Base-by-base conservation (phyloP, 2,113 vertebrate species). In the Pogonocichla stellata region DNA sequence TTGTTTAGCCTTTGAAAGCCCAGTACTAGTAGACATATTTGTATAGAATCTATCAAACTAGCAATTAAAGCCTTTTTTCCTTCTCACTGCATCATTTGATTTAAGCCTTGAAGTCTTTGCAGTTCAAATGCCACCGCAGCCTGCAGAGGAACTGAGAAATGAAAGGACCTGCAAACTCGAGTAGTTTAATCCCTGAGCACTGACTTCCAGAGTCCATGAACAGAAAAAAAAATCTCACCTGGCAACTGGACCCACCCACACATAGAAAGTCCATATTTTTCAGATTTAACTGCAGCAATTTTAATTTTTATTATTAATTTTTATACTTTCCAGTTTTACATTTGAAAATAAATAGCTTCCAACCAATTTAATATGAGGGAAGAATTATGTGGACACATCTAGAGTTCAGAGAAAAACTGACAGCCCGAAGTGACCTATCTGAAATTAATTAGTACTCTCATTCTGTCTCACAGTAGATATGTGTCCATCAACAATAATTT, bases 371-470 rank as follows among this genome's bases (percentile, higher is more conserved):
- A 69, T 89, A 65, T 81, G 65, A 79, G 48, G 48, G 31, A 66
- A 84, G 22, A 53, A 40, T 79, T 79, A 53, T 50, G 19, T 70
- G 56, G 28, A 60, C 43, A 36, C 36, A 58, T 69, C 26, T 47
- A 45, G 28, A 60, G 22, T 64, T 89, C 69, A 60, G 65, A 91
- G 72, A 58, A 91, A 72, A 91, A 67, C 12, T 89, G 65, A 72
- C 80, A 85, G 57, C 40, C 45, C 47, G 57, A n/a, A 92, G 57
- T 95, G 73, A 64, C 80, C 73, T 91, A 51, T 80, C 53, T 88
- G 45, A 88, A 91, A 88, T 78, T 78, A 85, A 91, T 95, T 91
- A 87, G 45, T 65, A 29, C 42, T 91, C 38, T 84, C 14, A 45
- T 81, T 87, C 86, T 61, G 57, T 81, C 70, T 82, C 89, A 61